Conservation (phyloP, 2,888 invertebrate genomes). For the Melieria picta region DNA sequence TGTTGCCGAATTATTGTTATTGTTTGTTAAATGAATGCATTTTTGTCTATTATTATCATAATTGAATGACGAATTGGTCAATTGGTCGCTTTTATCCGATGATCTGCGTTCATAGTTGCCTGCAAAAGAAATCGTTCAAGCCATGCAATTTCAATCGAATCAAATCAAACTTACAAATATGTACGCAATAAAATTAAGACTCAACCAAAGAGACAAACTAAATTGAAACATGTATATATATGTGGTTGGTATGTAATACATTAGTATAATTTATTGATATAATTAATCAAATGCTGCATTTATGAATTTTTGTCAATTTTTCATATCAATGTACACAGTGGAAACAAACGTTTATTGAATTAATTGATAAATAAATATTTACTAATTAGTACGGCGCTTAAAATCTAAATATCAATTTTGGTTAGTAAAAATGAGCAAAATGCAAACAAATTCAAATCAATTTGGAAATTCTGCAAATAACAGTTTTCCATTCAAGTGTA, state of each 20-base stretch:
- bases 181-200: slow-evolving; percentile 21
- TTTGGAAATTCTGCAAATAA: too few relatives aligned
- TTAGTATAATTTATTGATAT: background rate
- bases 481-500: too few relatives aligned
- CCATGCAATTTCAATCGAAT: slow-evolving; percentile 61
- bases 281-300: too few relatives aligned
- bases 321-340: too few relatives aligned
- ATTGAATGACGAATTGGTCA: slow-evolving; percentile 65
- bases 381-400: too few relatives aligned
- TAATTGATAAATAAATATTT: too few relatives aligned
- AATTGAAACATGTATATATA: background rate
- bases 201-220: background rate
- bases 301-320: too few relatives aligned
- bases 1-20: slow-evolving; percentile 65
- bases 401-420: too few relatives aligned
- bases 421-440: too few relatives aligned
- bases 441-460: too few relatives aligned
- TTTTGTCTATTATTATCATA: slow-evolving; percentile 64
- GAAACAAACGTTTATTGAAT: too few relatives aligned
- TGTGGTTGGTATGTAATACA: background rate
- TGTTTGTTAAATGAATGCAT: slow-evolving; percentile 66
- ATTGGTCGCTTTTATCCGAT: slow-evolving; percentile 67
- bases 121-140: slow-evolving; percentile 67
- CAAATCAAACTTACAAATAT: slow-evolving; percentile 22
- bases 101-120: slow-evolving; percentile 66